Evolutionary conservation across 1,140 invertebrate genomes (phyloP).

Genomic region (Cotesia vestalis): DNA sequence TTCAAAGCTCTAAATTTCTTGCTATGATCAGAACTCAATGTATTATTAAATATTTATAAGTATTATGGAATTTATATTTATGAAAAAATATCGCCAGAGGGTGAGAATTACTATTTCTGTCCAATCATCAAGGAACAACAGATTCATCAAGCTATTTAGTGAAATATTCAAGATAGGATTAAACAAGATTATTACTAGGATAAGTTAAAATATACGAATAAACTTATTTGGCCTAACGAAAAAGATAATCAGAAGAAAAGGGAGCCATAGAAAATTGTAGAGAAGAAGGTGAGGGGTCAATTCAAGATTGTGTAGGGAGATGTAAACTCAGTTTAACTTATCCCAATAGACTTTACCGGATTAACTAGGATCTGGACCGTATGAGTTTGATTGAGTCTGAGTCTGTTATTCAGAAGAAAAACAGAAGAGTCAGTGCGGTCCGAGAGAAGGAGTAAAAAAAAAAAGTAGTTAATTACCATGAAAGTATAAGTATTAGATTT

Average conservation of each 20-base stretch:
- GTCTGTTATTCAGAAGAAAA: slow-evolving; percentile 52
- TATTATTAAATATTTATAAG: no score
- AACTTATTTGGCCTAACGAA: slow-evolving; percentile 51
- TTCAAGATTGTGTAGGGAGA: slow-evolving; percentile 30
- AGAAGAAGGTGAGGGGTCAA: slow-evolving; percentile 42
- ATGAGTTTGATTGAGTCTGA: slow-evolving; percentile 57
- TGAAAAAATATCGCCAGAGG: slow-evolving; percentile 28
- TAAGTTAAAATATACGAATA: slow-evolving; percentile 49
- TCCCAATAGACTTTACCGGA: slow-evolving; percentile 55
- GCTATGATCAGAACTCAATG: no score
- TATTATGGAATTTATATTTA: no score
- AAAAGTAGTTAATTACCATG: slow-evolving; percentile 19
- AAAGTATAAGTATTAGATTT: slow-evolving; percentile 48
- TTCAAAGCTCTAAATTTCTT: no score
- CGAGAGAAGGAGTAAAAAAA: background rate
- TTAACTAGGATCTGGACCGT: slow-evolving; percentile 50
- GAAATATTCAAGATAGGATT: slow-evolving; percentile 44
- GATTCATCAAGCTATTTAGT: slow-evolving; percentile 44
- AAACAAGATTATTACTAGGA: slow-evolving; percentile 43
- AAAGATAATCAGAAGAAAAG: slow-evolving; percentile 16
- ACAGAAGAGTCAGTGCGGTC: no score
- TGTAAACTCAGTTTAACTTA: slow-evolving; percentile 33
- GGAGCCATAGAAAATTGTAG: slow-evolving; percentile 22
- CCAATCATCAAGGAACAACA: slow-evolving; percentile 40
- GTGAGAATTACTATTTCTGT: slow-evolving; percentile 1